These are phyloP conservation scores for Erpornis zantholeuca DNA, from an alignment of 2,113 vertebrate species.

Conservation along the genomic window DNA sequence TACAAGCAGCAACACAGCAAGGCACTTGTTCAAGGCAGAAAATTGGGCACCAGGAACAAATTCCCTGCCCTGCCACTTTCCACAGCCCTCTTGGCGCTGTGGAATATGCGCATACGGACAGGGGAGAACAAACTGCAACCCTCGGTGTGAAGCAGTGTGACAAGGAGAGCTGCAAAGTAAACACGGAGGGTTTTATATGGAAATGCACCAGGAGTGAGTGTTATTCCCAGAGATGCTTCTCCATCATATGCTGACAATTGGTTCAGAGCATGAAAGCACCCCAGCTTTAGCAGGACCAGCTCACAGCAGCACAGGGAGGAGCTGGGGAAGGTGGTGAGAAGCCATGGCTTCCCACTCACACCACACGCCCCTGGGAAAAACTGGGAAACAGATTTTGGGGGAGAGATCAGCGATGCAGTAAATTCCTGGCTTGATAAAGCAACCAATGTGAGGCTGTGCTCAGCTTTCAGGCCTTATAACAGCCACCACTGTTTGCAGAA, in stretches of 20 bases:
- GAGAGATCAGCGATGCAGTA: neutral
- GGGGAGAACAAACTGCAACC: neutral
- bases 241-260: neutral
- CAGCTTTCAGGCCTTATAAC: neutral
- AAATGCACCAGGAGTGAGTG: neutral
- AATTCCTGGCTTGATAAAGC: neutral
- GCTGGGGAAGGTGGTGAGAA: neutral
- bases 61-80: neutral
- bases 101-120: fast-evolving
- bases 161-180: neutral
- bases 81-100: neutral
- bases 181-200: neutral
- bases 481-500: constrained; percentile 12
- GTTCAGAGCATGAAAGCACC: neutral
- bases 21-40: neutral
- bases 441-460: neutral
- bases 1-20: neutral
- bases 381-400: neutral
- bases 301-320: neutral
- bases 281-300: neutral
- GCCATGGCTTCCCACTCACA: neutral
- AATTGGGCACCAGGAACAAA: neutral
- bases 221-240: neutral
- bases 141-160: neutral
- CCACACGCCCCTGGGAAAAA: neutral